phyloP scores from a whole-genome alignment of 2,113 vertebrate genomes.

The Pavo muticus region DNA sequence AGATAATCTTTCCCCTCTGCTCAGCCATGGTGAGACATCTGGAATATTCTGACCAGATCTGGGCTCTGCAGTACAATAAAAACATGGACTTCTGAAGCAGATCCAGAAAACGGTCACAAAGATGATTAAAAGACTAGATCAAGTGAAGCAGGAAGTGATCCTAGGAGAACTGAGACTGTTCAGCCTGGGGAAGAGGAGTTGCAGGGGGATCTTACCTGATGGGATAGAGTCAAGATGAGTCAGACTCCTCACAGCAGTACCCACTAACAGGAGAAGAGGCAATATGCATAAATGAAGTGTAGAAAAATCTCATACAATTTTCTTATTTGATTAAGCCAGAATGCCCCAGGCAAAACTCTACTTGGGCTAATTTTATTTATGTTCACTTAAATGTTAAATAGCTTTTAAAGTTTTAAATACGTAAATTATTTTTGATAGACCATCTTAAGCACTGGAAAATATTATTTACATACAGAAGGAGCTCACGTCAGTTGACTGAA shows the following conservation, averaged over 20 bases:
- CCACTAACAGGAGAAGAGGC: background rate
- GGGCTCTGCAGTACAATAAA: background rate
- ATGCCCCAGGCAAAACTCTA: background rate
- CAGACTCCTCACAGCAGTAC: background rate
- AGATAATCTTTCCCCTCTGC: background rate
- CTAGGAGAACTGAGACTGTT: background rate
- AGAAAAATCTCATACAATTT: background rate
- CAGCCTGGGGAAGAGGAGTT: background rate
- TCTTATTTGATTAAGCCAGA: background rate
- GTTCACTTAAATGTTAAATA: background rate
- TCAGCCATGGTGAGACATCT: background rate
- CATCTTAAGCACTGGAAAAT: background rate
- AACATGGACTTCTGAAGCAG: background rate
- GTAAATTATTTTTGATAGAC: background rate
- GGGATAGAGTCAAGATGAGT: background rate
- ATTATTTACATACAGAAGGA: accelerated
- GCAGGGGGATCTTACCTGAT: background rate
- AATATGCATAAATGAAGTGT: background rate
- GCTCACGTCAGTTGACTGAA: background rate
- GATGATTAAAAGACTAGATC: background rate
- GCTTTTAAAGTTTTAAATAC: background rate
- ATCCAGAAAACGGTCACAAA: background rate
- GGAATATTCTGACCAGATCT: background rate
- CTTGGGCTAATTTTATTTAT: background rate
- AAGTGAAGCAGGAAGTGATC: background rate